Percentiles rank a stretch among this genome's conserved stretches.
These are phyloP conservation scores for Pachyseris speciosa DNA, from an alignment of 64 coral and sea anemone genomes.

Conservation along the genomic window DNA sequence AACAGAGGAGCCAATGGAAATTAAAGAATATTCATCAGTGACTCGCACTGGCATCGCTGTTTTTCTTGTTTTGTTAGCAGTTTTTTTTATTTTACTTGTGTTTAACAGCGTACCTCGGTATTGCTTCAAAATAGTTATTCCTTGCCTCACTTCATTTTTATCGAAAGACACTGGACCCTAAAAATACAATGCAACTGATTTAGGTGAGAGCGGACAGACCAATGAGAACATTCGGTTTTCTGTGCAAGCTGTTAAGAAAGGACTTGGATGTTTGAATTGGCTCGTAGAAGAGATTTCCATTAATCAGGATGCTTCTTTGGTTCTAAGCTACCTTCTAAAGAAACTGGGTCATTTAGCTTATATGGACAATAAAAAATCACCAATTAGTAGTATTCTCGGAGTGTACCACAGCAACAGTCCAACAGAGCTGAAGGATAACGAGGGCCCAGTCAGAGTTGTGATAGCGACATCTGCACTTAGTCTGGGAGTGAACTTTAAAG, in stretches of 20 bases:
- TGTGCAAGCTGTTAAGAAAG: background rate
- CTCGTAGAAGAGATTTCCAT: background rate
- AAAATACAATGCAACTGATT: too few species aligned
- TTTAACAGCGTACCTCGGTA: too few species aligned
- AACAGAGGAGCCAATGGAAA: too few species aligned
- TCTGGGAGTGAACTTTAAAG: background rate
- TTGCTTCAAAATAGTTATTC: too few species aligned
- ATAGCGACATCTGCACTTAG: conserved; percentile 3
- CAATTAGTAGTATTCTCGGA: background rate
- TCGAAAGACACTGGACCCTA: too few species aligned
- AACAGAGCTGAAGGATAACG: background rate
- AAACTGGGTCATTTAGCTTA: background rate
- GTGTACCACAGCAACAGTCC: background rate
- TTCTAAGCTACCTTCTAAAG: background rate
- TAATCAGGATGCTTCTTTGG: background rate
- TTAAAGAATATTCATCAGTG: too few species aligned
- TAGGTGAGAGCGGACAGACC: too few species aligned
- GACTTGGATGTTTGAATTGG: conserved; percentile 7
- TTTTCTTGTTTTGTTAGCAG: too few species aligned
- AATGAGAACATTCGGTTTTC: conserved; percentile 13
- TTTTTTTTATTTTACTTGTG: too few species aligned
- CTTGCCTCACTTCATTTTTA: too few species aligned
- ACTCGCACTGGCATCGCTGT: too few species aligned
- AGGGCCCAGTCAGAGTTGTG: background rate
- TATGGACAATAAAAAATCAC: background rate